Conservation (phyloP, 1,140 invertebrate species). For the Ctenoplectra terminalis region DNA sequence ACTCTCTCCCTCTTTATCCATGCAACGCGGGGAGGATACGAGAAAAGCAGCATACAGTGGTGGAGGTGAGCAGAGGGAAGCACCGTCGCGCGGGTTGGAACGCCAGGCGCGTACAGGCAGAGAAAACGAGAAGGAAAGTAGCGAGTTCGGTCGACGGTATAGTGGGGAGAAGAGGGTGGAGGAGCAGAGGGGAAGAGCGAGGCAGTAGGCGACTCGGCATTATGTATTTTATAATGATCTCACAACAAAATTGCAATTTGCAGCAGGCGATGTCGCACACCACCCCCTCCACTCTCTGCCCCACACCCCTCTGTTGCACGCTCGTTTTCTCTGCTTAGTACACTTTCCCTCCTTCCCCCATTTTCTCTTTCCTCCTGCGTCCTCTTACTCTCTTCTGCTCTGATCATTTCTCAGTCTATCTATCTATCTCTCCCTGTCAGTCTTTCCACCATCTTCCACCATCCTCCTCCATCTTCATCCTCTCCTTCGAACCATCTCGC, state of each 20-base stretch:
- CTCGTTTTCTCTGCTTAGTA: conserved; percentile 55
- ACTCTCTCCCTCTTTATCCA: conserved; percentile 25
- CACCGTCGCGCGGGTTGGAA: conserved; percentile 27
- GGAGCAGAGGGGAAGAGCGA: conserved; percentile 20
- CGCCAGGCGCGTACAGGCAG: conserved; percentile 1
- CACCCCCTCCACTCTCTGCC: conserved; percentile 31
- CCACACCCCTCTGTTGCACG: conserved; percentile 7
- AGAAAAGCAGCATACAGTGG: conserved; percentile 13
- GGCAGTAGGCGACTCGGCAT: conserved; percentile 73
- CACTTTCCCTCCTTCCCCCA: conserved; percentile 22
- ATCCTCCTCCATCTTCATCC: conserved; percentile 22
- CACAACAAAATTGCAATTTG: conserved; percentile 82
- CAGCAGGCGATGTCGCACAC: conserved; percentile 73
- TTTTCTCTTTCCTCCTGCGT: not conserved
- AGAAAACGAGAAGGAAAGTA: conserved; percentile 51
- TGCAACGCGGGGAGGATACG: conserved; percentile 19
- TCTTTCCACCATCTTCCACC: not conserved
- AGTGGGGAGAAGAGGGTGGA: conserved; percentile 35
- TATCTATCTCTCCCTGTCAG: conserved; percentile 19
- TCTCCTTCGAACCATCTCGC: conserved; percentile 23
- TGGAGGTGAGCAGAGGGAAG: conserved; percentile 22
- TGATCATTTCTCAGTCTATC: conserved; percentile 10
- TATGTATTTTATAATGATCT: conserved; percentile 83
- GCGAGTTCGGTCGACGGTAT: conserved; percentile 47
- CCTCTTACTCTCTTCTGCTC: not conserved